Evolutionary conservation across 2,113 vertebrate species (phyloP), one percentile per base, ranked within the genome.

Genomic region (Falco punctatus): DNA sequence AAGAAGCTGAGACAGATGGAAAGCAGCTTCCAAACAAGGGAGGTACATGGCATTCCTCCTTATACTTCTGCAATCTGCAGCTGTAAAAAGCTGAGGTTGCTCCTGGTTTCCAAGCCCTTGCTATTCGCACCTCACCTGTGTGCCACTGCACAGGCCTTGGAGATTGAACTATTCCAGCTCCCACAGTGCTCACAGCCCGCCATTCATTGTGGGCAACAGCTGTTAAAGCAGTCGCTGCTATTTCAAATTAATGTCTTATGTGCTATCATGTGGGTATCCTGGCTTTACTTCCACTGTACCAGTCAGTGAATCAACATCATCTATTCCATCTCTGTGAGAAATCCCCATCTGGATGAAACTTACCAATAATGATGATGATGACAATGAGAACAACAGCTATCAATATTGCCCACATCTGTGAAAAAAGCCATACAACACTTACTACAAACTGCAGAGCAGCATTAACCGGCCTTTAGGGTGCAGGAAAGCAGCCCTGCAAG

Each of bases 361-460:
- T 95, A 99, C 99, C 97, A 17, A 99, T 97, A 42, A 99, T 99
- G 98, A 99, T 98, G 97, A 99, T 75, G 95, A 99, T 97, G 94
- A 99, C 95, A 93, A 99, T 92, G 54, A 99, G 28, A 82, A 99
- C 91, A 65, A 99, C 98, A 19, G 98, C 97, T 96, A 99, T 99
- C 95, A 99, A 98, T 96, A 99, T 99, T 69, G 98, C 99, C 99
- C 99, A 99, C 99, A 99, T 99, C 99, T 99, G 98, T 28, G 90
- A 94, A 57, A 54, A 83, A 79, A 97, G 64, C 75, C 81, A 88
- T 9, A 93, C 30, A 82, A n/a, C 32, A 69, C 73, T 95, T 86
- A 93, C 9, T 84, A 61, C 49, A 73, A 83, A 46, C 17, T 22
- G 67, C 8, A 8, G 40, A 81, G 65, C 46, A 83, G 38, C 64